Conservation (phyloP, 2,113 vertebrate genomes). For the Taxidea taxus region DNA sequence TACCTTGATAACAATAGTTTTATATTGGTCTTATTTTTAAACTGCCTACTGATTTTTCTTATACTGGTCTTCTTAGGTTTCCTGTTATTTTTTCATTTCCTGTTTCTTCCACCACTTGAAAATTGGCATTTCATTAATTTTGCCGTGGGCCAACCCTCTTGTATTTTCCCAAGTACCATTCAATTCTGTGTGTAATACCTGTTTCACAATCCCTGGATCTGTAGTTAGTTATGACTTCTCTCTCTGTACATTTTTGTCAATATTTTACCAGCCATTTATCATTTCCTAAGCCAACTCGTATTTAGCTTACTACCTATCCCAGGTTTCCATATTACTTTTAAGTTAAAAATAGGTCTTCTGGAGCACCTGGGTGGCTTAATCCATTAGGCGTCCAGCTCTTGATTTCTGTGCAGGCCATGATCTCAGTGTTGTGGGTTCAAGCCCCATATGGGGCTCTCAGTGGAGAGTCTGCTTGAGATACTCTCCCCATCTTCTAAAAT, state of each 20-base stretch:
- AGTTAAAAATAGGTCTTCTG: not conserved
- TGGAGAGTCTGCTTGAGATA: not conserved
- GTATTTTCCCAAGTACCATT: not conserved
- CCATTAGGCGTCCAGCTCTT: not conserved
- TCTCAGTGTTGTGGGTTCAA: not conserved
- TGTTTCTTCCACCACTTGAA: not conserved
- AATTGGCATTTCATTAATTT: not conserved
- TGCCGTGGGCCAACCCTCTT: not conserved
- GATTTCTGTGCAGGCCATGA: not conserved
- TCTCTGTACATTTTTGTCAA: not conserved
- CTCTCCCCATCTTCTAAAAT: not conserved
- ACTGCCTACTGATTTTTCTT: not conserved
- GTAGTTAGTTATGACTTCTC: not conserved
- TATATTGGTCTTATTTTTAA: not conserved
- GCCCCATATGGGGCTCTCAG: not conserved
- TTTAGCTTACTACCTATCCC: not conserved
- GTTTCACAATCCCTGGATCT: not conserved
- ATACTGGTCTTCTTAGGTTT: not conserved
- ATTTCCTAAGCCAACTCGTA: slow-evolving; percentile 1
- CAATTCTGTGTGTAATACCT: not conserved
- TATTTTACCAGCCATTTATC: not conserved
- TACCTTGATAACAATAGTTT: not conserved
- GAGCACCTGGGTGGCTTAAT: not conserved
- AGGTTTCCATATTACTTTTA: slow-evolving; percentile 14
- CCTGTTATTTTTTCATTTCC: not conserved